Percentiles rank a stretch among this genome's conserved stretches.
Conservation (phyloP, 2,888 invertebrate species). For the Pammene fasciana region DNA sequence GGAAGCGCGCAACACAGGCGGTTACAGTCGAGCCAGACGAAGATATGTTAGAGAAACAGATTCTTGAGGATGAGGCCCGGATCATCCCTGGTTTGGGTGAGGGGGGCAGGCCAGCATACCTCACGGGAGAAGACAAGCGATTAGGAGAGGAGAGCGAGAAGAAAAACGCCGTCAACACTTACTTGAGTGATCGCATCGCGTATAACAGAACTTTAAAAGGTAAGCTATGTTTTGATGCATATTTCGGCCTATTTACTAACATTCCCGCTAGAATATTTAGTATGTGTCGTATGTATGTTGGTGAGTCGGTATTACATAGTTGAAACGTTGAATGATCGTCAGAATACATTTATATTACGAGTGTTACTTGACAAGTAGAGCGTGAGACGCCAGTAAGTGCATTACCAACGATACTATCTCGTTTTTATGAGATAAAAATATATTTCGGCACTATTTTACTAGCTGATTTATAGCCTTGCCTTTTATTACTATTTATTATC, state of each 20-base stretch:
- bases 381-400: slow-evolving; percentile 16
- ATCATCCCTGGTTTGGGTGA: slow-evolving; percentile 89
- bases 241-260: slow-evolving; percentile 6
- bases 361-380: slow-evolving; percentile 27
- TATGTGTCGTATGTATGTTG: neutral
- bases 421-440: slow-evolving; percentile 26
- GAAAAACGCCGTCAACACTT: slow-evolving; percentile 93
- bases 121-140: slow-evolving; percentile 86
- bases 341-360: slow-evolving; percentile 4
- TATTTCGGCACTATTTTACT: neutral
- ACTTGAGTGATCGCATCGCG: slow-evolving; percentile 93
- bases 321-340: neutral
- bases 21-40: slow-evolving; percentile 54
- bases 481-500: neutral
- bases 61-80: slow-evolving; percentile 85
- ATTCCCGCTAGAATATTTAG: neutral
- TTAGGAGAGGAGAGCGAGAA: slow-evolving; percentile 88
- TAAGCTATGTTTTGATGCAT: slow-evolving; percentile 47
- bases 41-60: slow-evolving; percentile 74
- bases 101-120: slow-evolving; percentile 85
- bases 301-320: neutral
- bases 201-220: slow-evolving; percentile 91
- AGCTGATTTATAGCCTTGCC: neutral
- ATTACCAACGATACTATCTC: slow-evolving; percentile 2
- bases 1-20: slow-evolving; percentile 61